Evolutionary conservation across 2,113 vertebrate genomes (phyloP), one percentile per base, ranked within the genome.

Genomic region (Abramis brama): DNA sequence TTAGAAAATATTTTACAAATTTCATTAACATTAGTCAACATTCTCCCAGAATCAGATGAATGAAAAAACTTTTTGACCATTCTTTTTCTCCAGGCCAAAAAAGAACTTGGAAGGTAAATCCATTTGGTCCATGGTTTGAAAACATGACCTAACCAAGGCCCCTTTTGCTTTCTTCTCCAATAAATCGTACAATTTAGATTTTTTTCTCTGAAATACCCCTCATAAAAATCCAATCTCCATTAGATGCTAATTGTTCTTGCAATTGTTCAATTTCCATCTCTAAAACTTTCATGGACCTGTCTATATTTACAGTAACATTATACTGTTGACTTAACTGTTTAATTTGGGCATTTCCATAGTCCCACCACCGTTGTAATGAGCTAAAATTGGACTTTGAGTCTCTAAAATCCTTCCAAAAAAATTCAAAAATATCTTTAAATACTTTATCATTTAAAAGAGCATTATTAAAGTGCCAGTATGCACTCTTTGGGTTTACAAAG

Each of bases 1-100:
- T 2, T 4, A 4, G 0, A 45, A 64, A 62, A 25, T 68, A 8
- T 77, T 43, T 52, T 33, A 0, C n/a, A 2, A 21, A 83, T 83
- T 76, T 68, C 47, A 11, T 5, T 21, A 27, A 10, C 6, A 17
- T 76, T 73, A 8, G 25, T 27, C 1, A 77, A 21, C 39, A 76
- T 27, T 17, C 2, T 27, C 13, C 71, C 71, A 13, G 55, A 76
- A 8, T 83, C 59, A 52, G 73, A 59, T 10, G 78, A 76, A 70
- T 60, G 33, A 30, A 88, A 82, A 6, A 45, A 33, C 7, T 17
- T 52, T 77, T 55, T 88, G 71, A 9, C 84, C 62, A 75, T 47
- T 87, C 23, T 79, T 79, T 6, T 75, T 62, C 57, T 87, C 79
- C 23, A 85, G 13, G 13, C 79, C 27, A 36, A 70, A 86, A 85